A percentile compares a stretch with the other conserved stretches of the same genome.
Conservation (phyloP, 2,113 vertebrate species). For the Amia ocellicauda region DNA sequence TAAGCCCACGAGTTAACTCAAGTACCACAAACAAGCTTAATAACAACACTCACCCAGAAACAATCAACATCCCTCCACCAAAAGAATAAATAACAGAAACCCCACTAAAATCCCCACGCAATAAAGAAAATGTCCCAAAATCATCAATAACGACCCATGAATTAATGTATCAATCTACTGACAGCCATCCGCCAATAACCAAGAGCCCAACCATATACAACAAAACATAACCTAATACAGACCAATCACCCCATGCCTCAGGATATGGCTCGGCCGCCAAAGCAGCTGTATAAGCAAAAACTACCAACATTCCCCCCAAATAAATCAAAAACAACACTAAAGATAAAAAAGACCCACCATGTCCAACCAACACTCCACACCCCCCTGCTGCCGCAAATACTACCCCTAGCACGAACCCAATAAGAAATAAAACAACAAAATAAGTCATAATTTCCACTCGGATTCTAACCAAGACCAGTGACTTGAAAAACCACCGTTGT, state of each 20-base stretch:
- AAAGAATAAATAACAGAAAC: slow-evolving; percentile 16
- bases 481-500: slow-evolving; percentile 43
- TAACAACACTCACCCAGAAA: slow-evolving; percentile 14
- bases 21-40: slow-evolving; percentile 29
- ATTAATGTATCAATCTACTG: background rate
- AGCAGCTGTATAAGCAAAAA: slow-evolving; percentile 31
- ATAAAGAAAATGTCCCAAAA: background rate
- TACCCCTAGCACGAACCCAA: slow-evolving; percentile 23
- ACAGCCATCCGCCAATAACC: rapidly evolving
- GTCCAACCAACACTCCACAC: slow-evolving; percentile 14
- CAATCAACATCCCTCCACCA: background rate
- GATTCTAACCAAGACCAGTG: slow-evolving; percentile 37
- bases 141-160: background rate
- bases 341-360: slow-evolving; percentile 17
- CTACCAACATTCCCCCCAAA: slow-evolving; percentile 35
- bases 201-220: background rate
- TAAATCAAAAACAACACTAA: slow-evolving; percentile 37
- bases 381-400: background rate
- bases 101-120: slow-evolving; percentile 15
- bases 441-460: slow-evolving; percentile 29
- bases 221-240: slow-evolving; percentile 11
- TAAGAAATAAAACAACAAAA: slow-evolving; percentile 19
- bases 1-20: slow-evolving; percentile 9
- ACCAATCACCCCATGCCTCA: slow-evolving; percentile 11
- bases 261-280: slow-evolving; percentile 25